Conservation (phyloP, 2,888 invertebrate species). For the Acronicta aceris region DNA sequence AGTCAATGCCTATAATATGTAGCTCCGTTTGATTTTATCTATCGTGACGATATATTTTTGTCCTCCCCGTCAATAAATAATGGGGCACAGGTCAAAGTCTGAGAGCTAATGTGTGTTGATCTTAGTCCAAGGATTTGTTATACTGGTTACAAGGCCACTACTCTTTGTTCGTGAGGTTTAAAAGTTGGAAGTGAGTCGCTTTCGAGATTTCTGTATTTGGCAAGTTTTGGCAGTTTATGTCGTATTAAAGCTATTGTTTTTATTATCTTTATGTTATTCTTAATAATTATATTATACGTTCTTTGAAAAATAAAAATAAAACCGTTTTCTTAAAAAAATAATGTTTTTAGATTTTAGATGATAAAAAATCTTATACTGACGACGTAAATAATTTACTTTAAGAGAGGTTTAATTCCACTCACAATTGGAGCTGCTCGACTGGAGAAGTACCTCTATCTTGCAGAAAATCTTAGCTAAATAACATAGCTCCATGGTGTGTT, state of each 20-base stretch:
- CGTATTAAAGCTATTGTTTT: neutral
- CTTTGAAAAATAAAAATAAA: no score
- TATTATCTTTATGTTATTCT: no score
- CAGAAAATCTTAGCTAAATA: no score
- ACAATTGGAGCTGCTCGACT: no score
- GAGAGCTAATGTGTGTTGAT: constrained; percentile 85
- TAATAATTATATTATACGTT: no score
- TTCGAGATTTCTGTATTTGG: constrained; percentile 29
- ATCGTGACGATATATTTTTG: constrained; percentile 82
- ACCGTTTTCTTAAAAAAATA: no score
- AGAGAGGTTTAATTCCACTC: no score
- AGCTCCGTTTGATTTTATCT: constrained; percentile 53
- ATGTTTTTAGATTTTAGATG: no score
- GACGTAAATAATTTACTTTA: no score
- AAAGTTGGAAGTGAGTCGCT: constrained; percentile 9
- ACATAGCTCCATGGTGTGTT: no score
- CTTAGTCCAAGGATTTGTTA: constrained; percentile 75
- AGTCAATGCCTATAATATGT: constrained; percentile 44
- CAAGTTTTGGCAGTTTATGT: neutral
- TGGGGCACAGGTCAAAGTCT: constrained; percentile 76
- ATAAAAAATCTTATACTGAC: no score
- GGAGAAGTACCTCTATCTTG: no score
- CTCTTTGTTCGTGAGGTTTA: constrained; percentile 35
- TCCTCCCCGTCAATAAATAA: constrained; percentile 81
- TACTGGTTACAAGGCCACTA: constrained; percentile 61